These are phyloP conservation scores for Dicaeum eximium DNA, from an alignment of 2,113 vertebrate species.

Conservation along the genomic window DNA sequence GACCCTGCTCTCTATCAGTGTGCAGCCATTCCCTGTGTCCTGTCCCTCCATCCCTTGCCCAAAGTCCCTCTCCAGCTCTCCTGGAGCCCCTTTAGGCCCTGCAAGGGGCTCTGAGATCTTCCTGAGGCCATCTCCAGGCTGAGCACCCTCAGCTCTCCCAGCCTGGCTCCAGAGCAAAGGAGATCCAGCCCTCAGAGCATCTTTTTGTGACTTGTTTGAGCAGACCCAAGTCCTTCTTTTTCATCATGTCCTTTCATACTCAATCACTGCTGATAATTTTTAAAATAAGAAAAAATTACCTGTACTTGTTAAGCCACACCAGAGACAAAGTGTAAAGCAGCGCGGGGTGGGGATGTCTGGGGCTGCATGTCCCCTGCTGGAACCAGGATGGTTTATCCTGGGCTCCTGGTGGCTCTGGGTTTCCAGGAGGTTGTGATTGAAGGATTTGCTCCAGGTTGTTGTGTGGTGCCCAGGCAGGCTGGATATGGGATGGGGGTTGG, in stretches of 20 bases:
- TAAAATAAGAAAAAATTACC: neutral
- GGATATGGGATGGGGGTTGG: neutral
- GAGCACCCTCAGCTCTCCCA: neutral
- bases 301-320: rapidly evolving
- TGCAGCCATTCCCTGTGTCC: neutral
- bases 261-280: neutral
- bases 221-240: neutral
- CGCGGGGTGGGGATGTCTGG: neutral
- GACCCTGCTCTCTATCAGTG: rapidly evolving
- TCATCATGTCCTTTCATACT: neutral
- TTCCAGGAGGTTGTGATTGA: neutral
- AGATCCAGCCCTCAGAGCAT: neutral
- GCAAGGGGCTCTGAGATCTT: rapidly evolving
- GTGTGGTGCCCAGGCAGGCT: neutral
- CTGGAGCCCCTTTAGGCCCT: neutral
- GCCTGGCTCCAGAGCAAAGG: neutral
- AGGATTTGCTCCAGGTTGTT: neutral
- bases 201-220: neutral
- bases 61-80: neutral
- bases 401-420: neutral
- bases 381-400: neutral
- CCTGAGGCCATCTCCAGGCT: neutral
- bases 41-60: neutral
- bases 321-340: neutral
- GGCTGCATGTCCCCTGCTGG: neutral